phyloP scores from a whole-genome alignment of 2,797 vertebrate genomes.

The Urosaurus nigricauda region DNA sequence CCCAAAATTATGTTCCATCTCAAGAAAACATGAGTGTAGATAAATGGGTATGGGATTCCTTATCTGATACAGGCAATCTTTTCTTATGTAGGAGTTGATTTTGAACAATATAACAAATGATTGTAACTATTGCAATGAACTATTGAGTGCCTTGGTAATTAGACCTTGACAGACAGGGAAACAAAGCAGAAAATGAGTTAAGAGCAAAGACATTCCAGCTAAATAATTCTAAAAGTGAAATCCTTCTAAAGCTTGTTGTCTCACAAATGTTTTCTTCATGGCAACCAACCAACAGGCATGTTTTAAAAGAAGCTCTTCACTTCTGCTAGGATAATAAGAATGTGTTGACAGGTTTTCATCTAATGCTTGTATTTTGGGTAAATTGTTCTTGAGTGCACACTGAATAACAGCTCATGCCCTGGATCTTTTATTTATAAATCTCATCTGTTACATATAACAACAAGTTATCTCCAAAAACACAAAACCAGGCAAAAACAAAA shows the following conservation, averaged over 20 bases:
- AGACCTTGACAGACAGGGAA: not conserved
- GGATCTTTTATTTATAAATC: constrained; percentile 5
- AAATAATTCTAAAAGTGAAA: constrained; percentile 50
- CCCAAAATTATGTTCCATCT: not conserved
- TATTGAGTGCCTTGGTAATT: constrained; percentile 23
- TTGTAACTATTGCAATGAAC: not conserved
- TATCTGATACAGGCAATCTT: not conserved
- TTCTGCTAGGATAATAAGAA: constrained; percentile 62
- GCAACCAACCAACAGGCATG: constrained; percentile 43
- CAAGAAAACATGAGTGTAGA: not conserved
- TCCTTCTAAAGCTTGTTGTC: constrained; percentile 55
- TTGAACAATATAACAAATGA: constrained; percentile 30
- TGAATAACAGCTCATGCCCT: constrained; percentile 29
- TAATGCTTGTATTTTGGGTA: constrained; percentile 43
- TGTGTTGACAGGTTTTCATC: constrained; percentile 61
- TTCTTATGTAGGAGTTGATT: not conserved
- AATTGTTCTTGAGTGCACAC: constrained; percentile 26
- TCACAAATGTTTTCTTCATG: constrained; percentile 44
- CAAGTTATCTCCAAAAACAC: not conserved
- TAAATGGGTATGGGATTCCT: not conserved
- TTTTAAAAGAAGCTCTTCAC: constrained; percentile 60
- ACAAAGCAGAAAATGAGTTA: constrained; percentile 11
- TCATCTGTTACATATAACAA: constrained; percentile 8
- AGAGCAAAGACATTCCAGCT: not conserved
- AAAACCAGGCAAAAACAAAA: not conserved